These are phyloP conservation scores for Trichonephila clavata DNA, from an alignment of 1,140 invertebrate genomes.

Conservation along the genomic window DNA sequence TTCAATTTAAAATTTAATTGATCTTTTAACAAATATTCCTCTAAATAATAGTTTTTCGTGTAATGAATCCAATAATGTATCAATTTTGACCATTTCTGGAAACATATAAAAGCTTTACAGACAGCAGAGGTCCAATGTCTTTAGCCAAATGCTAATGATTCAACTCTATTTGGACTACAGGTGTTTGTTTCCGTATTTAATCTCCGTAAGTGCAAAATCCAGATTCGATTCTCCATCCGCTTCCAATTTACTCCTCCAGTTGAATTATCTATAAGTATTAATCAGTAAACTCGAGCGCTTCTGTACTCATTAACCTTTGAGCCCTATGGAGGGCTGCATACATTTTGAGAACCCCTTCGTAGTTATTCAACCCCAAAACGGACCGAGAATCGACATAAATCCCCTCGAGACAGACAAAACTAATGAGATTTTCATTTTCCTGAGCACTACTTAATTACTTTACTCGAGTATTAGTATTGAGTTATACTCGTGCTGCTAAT, in stretches of 20 bases:
- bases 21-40: too few relatives aligned
- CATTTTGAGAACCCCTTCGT: background rate
- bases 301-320: constrained; percentile 67
- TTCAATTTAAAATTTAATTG: too few relatives aligned
- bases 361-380: constrained; percentile 51
- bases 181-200: constrained; percentile 64
- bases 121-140: background rate
- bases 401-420: constrained; percentile 40
- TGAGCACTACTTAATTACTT: constrained; percentile 74
- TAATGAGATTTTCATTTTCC: constrained; percentile 75
- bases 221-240: constrained; percentile 36
- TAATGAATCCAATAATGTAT: background rate
- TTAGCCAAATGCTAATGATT: background rate
- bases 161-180: constrained; percentile 30
- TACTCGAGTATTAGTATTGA: constrained; percentile 68
- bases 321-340: background rate
- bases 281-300: constrained; percentile 35
- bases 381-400: constrained; percentile 3
- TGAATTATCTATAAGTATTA: constrained; percentile 70
- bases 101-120: background rate
- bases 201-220: constrained; percentile 56
- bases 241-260: constrained; percentile 55
- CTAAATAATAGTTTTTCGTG: background rate
- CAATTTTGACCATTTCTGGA: background rate
- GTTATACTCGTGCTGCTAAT: constrained; percentile 65